Base-by-base conservation (phyloP, 2,888 invertebrate species). In the Andrena camellia region DNA sequence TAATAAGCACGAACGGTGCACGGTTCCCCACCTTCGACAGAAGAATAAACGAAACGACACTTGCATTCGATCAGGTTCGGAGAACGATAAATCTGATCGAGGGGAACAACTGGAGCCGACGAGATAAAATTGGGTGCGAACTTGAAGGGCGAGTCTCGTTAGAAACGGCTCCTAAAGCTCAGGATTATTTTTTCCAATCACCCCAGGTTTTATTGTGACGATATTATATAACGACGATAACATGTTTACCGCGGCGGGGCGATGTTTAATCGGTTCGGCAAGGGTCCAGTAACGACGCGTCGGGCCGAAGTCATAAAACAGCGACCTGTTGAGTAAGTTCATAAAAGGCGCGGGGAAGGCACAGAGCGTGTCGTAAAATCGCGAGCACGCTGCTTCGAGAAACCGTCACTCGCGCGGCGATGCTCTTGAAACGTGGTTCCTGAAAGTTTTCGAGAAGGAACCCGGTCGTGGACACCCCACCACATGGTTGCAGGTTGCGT, bases 401-500 rank as follows among this genome's bases (percentile, higher is more conserved):
- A 67, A 75, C 60, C n/a, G 60, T 50, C 2, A 35, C 68, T 60
- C 23, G 4, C 62, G 29, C 33, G 62, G 26, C 59, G 64, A 10
- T 20, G 72, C 20, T 54, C 29, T 57, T 26, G 35, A 17, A 64
- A 71, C 82, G 10, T 31, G 67, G 80, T 81, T 74, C 75, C 60
- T 50, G 80, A 69, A 67, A 35, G 76, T 78, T 86, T 86, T 80
- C 80, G 69, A 54, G 20, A 35, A 26, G 73, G 73, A 82, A 74
- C 70, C 67, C 48, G 78, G 67, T 64, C 59, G 81, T 52, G 76
- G 57, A 72, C 72, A 85, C 78, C 83, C 86, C 77, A 81, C 78
- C 86, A 78, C 78, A 71, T 72, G 86, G 84, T 88, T 75, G 81
- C 84, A 86, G 81, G 76, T 91, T 92, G 91, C 87, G 89, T 90